A percentile compares a stretch with the other conserved stretches of the same genome.
Conservation (phyloP, 2,113 vertebrate genomes). For the Ictidomys tridecemlineatus region DNA sequence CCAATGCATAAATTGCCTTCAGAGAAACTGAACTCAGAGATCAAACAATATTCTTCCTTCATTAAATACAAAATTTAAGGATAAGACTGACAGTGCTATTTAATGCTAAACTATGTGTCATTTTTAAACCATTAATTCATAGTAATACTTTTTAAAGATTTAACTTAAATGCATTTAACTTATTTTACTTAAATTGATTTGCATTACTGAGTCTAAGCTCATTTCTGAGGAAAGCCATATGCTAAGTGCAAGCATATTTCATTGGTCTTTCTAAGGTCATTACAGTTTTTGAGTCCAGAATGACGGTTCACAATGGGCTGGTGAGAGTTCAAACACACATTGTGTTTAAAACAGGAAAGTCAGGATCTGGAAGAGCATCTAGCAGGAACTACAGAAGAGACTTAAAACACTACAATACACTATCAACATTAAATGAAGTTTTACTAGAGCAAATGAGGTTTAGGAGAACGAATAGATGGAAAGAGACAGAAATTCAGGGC, state of each 20-base stretch:
- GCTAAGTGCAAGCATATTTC: background rate
- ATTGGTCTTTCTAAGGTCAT: background rate
- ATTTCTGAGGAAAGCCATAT: background rate
- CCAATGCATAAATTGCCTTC: background rate
- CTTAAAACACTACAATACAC: background rate
- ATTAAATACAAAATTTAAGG: slow-evolving; percentile 14
- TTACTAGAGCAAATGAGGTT: slow-evolving; percentile 13
- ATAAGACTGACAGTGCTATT: background rate
- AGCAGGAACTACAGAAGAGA: background rate
- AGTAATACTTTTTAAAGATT: slow-evolving; percentile 47
- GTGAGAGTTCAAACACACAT: background rate
- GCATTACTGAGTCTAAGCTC: background rate
- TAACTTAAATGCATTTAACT: slow-evolving; percentile 34
- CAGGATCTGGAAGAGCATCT: background rate
- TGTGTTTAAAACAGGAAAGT: background rate
- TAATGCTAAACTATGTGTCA: background rate
- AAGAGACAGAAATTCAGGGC: background rate
- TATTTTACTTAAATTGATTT: slow-evolving; percentile 29
- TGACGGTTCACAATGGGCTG: background rate
- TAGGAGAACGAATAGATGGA: background rate
- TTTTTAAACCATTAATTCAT: background rate
- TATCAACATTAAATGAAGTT: background rate
- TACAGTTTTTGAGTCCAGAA: background rate
- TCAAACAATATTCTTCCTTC: background rate
- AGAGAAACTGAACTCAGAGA: slow-evolving; percentile 55